Evolutionary conservation across 2,888 invertebrate species (phyloP).

Genomic region (Oscheius onirici): DNA sequence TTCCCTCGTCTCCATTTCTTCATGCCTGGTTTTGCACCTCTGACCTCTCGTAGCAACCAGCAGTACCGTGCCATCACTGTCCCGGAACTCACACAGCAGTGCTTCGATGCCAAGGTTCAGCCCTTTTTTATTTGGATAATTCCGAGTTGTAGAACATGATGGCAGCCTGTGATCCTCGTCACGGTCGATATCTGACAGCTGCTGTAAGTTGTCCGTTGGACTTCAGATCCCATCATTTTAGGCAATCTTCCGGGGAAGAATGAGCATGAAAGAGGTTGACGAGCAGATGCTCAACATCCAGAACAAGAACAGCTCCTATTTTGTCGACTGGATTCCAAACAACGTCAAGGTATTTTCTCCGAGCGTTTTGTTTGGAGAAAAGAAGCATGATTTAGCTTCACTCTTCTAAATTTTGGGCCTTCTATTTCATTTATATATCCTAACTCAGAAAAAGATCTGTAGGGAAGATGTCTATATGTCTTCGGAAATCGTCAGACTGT

Average conservation of each 20-base stretch:
- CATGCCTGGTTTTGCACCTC: conserved; percentile 73
- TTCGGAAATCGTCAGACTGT: too few relatives aligned
- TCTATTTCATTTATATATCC: too few relatives aligned
- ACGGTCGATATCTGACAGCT: conserved; percentile 77
- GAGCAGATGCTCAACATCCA: conserved; percentile 93
- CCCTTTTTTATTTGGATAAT: too few relatives aligned
- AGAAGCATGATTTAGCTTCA: too few relatives aligned
- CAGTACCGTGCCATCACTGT: conserved; percentile 75
- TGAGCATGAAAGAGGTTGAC: conserved; percentile 77
- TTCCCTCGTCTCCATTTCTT: conserved; percentile 82
- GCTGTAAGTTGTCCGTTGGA: conserved; percentile 72
- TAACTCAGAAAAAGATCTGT: too few relatives aligned
- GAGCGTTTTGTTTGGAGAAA: conserved; percentile 72
- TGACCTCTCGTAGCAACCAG: conserved; percentile 75
- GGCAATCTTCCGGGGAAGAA: conserved; percentile 2
- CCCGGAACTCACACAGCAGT: conserved; percentile 80
- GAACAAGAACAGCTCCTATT: conserved; percentile 88
- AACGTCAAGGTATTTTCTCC: conserved; percentile 49
- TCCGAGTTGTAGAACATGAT: conserved; percentile 74
- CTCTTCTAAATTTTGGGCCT: too few relatives aligned
- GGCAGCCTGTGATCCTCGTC: conserved; percentile 75
- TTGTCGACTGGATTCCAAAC: conserved; percentile 83
- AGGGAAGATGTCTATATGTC: too few relatives aligned
- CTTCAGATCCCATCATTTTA: too few relatives aligned
- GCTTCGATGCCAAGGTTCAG: conserved; percentile 78